phyloP scores from a whole-genome alignment of 1,140 invertebrate species.

The Tetranychus cinnabarinus region DNA sequence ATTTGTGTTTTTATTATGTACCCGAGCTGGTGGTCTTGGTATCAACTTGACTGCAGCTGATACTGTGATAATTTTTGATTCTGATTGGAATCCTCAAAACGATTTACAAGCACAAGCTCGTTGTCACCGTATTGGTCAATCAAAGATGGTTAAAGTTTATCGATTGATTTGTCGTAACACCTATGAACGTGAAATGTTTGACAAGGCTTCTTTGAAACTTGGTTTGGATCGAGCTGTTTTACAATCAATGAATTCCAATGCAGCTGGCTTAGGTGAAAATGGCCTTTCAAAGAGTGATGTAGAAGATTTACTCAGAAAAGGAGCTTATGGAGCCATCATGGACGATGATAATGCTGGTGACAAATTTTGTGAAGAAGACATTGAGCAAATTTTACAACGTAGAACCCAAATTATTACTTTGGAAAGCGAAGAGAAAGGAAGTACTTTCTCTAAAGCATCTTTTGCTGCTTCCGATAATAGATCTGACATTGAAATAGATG shows the following conservation, averaged over 20 bases:
- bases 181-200: constrained; percentile 99
- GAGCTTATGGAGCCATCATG: constrained; percentile 84
- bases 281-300: constrained; percentile 94
- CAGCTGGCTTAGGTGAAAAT: constrained; percentile 1
- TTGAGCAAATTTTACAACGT: constrained; percentile 85
- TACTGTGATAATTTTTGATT: constrained; percentile 98
- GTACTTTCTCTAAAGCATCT: constrained; percentile 95
- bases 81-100: constrained; percentile 99
- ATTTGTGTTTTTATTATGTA: constrained; percentile 93
- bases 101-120: constrained; percentile 63
- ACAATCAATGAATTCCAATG: constrained; percentile 79
- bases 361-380: constrained; percentile 99
- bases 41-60: constrained; percentile 99
- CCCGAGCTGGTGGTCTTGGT: constrained; percentile 88
- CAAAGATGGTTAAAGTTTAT: constrained; percentile 98
- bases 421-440: constrained; percentile 82
- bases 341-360: constrained; percentile 96
- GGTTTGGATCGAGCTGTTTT: constrained; percentile 95
- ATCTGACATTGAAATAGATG: constrained; percentile 91
- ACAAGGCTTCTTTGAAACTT: constrained; percentile 89
- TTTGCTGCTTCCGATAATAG: constrained; percentile 82
- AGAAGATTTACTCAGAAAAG: constrained; percentile 92
- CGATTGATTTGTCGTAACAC: constrained; percentile 87
- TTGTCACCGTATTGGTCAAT: constrained; percentile 96
- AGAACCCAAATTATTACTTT: constrained; percentile 90